phyloP scores from a whole-genome alignment of 2,888 invertebrate species.

The Sarcophaga rosellei region DNA sequence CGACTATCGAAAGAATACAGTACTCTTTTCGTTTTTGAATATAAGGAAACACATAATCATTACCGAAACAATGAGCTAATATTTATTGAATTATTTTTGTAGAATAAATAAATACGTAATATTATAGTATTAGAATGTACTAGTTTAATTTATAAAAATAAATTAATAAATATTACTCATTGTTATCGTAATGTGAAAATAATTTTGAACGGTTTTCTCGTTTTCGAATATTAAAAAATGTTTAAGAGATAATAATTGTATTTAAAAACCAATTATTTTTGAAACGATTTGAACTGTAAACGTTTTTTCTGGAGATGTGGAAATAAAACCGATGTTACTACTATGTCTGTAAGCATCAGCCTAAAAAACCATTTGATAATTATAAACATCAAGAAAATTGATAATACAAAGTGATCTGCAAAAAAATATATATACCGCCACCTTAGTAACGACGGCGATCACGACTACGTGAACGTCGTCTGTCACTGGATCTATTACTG shows the following conservation, averaged over 20 bases:
- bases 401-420: conserved; percentile 62
- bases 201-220: conserved; percentile 18
- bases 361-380: conserved; percentile 62
- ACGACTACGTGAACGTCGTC: conserved; percentile 77
- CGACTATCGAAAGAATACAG: conserved; percentile 18
- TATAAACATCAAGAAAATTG: conserved; percentile 53
- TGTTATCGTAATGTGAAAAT: conserved; percentile 25
- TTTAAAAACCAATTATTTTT: conserved; percentile 32
- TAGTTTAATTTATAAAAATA: conserved; percentile 35
- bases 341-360: conserved; percentile 30
- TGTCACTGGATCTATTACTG: conserved; percentile 72
- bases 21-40: conserved; percentile 18
- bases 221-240: conserved; percentile 32
- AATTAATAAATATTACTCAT: conserved; percentile 41
- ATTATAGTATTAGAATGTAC: neutral
- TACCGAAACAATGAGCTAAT: conserved; percentile 44
- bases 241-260: conserved; percentile 25
- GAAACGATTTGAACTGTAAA: conserved; percentile 25
- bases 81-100: conserved; percentile 56
- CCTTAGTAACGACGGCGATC: conserved; percentile 79
- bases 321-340: conserved; percentile 34
- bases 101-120: conserved; percentile 12
- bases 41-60: conserved; percentile 36
- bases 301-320: conserved; percentile 14
- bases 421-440: conserved; percentile 65